Conservation (phyloP, 2,113 vertebrate species). For the Marcusenius ussheri region DNA sequence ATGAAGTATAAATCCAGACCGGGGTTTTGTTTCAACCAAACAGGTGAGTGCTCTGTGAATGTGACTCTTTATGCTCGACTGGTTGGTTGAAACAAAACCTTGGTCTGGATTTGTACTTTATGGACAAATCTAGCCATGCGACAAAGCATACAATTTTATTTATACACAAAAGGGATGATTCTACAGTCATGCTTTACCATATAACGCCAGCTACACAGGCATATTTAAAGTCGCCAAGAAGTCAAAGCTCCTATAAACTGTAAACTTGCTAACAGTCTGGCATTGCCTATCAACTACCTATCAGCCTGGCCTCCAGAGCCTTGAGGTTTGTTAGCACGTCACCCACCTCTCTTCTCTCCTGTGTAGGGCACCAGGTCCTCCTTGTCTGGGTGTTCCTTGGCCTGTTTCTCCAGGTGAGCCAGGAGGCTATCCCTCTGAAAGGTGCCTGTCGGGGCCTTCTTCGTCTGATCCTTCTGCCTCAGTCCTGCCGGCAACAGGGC, state of each 20-base stretch:
- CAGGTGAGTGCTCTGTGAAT: too few relatives aligned
- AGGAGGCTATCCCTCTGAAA: conserved; percentile 90
- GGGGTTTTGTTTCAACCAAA: too few relatives aligned
- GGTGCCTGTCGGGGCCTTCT: conserved; percentile 82
- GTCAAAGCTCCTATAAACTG: not conserved
- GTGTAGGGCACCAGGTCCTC: conserved; percentile 94
- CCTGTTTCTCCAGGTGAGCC: conserved; percentile 92
- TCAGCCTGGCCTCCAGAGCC: not conserved
- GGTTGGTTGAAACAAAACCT: too few relatives aligned
- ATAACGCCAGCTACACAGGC: not conserved
- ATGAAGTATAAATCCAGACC: too few relatives aligned
- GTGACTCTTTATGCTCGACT: too few relatives aligned
- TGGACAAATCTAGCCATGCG: not conserved
- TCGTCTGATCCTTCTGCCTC: conserved; percentile 94
- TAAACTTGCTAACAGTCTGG: not conserved
- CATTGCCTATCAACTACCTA: not conserved
- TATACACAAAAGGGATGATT: not conserved
- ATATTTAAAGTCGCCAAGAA: not conserved
- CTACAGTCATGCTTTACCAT: not conserved
- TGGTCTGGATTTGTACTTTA: too few relatives aligned
- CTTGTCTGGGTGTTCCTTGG: conserved; percentile 83
- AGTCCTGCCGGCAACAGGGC: conserved; percentile 83
- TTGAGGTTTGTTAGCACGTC: not conserved
- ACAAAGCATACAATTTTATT: not conserved
- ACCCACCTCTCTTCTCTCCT: conserved; percentile 87